Conservation (phyloP, 1,140 invertebrate species). For the Tetramorium simillimum region DNA sequence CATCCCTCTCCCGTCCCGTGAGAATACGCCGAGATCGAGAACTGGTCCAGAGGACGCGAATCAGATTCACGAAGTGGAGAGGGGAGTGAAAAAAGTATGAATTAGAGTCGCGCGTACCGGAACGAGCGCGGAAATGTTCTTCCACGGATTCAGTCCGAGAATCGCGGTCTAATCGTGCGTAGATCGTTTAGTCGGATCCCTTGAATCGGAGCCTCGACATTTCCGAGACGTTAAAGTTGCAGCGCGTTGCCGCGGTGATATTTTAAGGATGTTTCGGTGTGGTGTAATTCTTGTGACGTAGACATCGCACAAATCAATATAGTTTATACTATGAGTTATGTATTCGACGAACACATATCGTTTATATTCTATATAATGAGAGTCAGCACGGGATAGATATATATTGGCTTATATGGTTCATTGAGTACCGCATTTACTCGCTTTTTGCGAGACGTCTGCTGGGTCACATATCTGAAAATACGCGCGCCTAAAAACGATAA, state of each 20-base stretch:
- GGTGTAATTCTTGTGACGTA: neutral
- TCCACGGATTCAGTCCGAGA: slow-evolving; percentile 34
- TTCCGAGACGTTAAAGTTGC: neutral
- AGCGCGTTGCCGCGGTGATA: neutral
- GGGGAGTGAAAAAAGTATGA: slow-evolving; percentile 43
- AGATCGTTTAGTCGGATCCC: slow-evolving; percentile 22
- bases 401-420: neutral
- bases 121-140: slow-evolving; percentile 47
- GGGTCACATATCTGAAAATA: slow-evolving; percentile 46
- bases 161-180: slow-evolving; percentile 46
- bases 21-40: slow-evolving; percentile 79
- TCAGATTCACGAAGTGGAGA: slow-evolving; percentile 44
- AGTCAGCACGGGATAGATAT: neutral
- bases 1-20: slow-evolving; percentile 79
- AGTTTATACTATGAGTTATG: neutral
- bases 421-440: slow-evolving; percentile 6
- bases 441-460: slow-evolving; percentile 23
- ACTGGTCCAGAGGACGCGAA: slow-evolving; percentile 83
- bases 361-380: slow-evolving; percentile 5
- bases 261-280: neutral
- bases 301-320: neutral
- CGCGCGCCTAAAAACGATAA: neutral
- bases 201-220: neutral
- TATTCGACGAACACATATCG: neutral
- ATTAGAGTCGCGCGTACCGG: slow-evolving; percentile 45